Evolutionary conservation across 2,888 invertebrate genomes (phyloP), one percentile per base, ranked within the genome.

Genomic region (Tetropium fuscum): DNA sequence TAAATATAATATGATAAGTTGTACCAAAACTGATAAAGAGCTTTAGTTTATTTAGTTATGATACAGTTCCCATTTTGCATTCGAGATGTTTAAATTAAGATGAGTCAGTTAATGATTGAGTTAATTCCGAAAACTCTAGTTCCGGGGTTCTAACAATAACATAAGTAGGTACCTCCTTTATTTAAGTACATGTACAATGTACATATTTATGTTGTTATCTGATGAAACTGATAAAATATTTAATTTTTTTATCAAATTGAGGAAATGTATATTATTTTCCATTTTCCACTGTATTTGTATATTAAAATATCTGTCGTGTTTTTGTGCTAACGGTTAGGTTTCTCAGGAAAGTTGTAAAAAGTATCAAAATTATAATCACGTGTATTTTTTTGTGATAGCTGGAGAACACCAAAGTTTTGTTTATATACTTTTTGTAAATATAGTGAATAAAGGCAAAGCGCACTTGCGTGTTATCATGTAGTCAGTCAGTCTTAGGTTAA

Each of bases 331-430:
- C 41, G 65, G 75, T 76, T 74, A 76, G 74, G 71, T 69, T 66
- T 59, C 76, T 77, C 76, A 77, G 77, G 76, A 75, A 72, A 45
- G 60, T 63, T 76, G 70, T 72, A 73, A 68, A 73, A 70, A 66
- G 54, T 54, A 36, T 67, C 66, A 44, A 71, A 64, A 64, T 68
- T 66, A 32, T 58, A 18, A 66, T 44, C 38, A 47, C 41, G 55
- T 62, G 45, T 64, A 53, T 65, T 41, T 62, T 73, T 74, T 79
- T 80, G 81, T 81, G 80, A 79, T 85, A 86, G 87, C 87, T 87
- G 87, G 87, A 88, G 85, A 84, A 84, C 85, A 86, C 87, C 87
- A 87, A 87, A 88, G 87, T 86, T 84, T 76, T 79, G 82, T 83
- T 83, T 80, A 80, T 83, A 83, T 82, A 47, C 5, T 78, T 83